Evolutionary conservation across 2,888 invertebrate genomes (phyloP).

Genomic region (Pristionchus maxplancki): DNA sequence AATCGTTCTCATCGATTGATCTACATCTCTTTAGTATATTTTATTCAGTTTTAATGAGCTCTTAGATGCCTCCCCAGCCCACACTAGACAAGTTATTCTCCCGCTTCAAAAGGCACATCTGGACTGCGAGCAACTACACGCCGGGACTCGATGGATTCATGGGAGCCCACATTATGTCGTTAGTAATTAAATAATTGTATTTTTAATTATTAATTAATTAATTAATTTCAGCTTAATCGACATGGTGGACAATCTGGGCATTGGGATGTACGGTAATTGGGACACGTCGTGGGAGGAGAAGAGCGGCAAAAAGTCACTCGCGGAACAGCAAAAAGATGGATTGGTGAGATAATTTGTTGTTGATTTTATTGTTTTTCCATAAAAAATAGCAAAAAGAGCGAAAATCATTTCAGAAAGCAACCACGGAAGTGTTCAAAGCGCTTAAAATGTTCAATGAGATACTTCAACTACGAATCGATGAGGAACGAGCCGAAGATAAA

Average conservation of each 20-base stretch:
- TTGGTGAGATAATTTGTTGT: not conserved
- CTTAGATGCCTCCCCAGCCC: no score
- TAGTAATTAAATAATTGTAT: not conserved
- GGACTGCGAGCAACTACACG: not conserved
- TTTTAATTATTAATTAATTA: no score
- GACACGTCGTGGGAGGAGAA: not conserved
- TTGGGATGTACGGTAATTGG: not conserved
- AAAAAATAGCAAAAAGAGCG: no score
- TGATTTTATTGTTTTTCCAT: no score
- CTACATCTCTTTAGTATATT: not conserved
- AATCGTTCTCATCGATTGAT: not conserved
- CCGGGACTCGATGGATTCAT: not conserved
- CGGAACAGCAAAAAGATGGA: not conserved
- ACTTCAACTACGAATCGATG: not conserved
- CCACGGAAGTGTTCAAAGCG: not conserved
- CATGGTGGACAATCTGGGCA: not conserved
- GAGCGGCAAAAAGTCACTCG: not conserved
- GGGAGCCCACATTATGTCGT: not conserved
- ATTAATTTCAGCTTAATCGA: not conserved
- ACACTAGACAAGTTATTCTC: no score
- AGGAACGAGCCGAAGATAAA: not conserved
- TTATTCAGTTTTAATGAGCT: not conserved
- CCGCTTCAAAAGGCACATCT: not conserved
- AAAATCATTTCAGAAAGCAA: not conserved
- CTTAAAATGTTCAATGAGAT: not conserved